These are phyloP conservation scores for Caenorhabditis panamensis DNA, from an alignment of 2,888 invertebrate species.

Conservation along the genomic window DNA sequence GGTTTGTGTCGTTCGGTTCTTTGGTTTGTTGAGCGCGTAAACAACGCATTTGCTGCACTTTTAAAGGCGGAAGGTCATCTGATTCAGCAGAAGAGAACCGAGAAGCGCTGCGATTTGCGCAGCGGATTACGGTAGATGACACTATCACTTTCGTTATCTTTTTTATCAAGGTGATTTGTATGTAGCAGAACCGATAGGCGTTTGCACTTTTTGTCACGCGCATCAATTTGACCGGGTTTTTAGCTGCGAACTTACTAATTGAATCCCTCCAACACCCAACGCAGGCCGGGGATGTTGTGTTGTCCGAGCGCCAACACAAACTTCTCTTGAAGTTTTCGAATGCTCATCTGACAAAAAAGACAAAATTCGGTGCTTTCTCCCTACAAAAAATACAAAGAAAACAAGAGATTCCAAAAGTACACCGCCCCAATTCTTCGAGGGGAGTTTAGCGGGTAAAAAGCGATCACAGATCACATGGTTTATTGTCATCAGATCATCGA, in stretches of 20 bases:
- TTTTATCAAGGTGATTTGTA: not conserved
- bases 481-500: conserved; percentile 17
- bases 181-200: too few species aligned
- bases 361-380: not conserved
- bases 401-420: not conserved
- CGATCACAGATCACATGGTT: conserved; percentile 1
- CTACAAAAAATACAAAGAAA: conserved; percentile 8
- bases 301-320: conserved; percentile 66
- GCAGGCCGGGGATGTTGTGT: conserved; percentile 75
- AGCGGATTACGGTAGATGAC: not conserved
- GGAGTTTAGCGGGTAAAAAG: not conserved
- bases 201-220: too few species aligned
- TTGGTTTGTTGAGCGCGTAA: conserved; percentile 28
- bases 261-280: conserved; percentile 77
- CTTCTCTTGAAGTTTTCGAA: conserved; percentile 62
- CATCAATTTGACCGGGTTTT: too few species aligned
- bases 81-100: conserved; percentile 2
- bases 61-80: conserved; percentile 9
- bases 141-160: conserved; percentile 1
- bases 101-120: too few species aligned
- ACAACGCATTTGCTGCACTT: conserved; percentile 40
- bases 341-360: conserved; percentile 40
- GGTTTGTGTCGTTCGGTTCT: conserved; percentile 12
- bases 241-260: conserved; percentile 63
- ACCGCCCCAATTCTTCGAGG: not conserved